Evolutionary conservation across 2,113 vertebrate genomes (phyloP).

Genomic region (Pristiophorus japonicus): DNA sequence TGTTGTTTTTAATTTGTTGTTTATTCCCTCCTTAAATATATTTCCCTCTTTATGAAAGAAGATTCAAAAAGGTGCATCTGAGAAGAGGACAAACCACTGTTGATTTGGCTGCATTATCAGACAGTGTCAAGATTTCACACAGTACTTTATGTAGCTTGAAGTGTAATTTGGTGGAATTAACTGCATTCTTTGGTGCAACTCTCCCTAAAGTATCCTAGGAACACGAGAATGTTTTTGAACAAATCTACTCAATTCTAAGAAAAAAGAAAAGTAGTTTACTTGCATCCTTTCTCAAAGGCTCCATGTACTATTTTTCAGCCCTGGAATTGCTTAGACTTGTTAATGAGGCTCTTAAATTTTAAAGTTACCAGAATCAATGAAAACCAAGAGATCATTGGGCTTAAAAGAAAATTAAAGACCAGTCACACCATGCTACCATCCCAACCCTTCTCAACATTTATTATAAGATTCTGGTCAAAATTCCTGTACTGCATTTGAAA

Average conservation of each 20-base stretch:
- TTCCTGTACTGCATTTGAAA: neutral
- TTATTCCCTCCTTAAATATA: neutral
- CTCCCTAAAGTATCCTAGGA: neutral
- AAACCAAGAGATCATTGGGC: neutral
- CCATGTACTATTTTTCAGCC: too few relatives aligned
- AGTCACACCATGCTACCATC: neutral
- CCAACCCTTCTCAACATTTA: neutral
- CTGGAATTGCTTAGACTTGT: too few relatives aligned
- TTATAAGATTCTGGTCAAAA: neutral
- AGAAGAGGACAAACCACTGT: neutral
- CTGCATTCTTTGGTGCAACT: neutral
- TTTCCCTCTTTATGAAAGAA: neutral
- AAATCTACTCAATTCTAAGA: too few relatives aligned
- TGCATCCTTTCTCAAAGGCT: too few relatives aligned
- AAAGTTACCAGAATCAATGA: neutral
- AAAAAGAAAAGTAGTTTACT: too few relatives aligned
- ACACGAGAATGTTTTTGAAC: too few relatives aligned
- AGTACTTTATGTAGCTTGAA: neutral
- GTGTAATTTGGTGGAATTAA: neutral
- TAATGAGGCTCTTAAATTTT: neutral
- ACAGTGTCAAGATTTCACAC: neutral
- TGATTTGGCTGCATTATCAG: neutral
- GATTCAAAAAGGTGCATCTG: neutral
- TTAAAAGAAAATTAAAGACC: neutral
- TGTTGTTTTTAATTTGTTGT: neutral